Base-by-base conservation (phyloP, 2,113 vertebrate genomes). In the Centropus unirufus region DNA sequence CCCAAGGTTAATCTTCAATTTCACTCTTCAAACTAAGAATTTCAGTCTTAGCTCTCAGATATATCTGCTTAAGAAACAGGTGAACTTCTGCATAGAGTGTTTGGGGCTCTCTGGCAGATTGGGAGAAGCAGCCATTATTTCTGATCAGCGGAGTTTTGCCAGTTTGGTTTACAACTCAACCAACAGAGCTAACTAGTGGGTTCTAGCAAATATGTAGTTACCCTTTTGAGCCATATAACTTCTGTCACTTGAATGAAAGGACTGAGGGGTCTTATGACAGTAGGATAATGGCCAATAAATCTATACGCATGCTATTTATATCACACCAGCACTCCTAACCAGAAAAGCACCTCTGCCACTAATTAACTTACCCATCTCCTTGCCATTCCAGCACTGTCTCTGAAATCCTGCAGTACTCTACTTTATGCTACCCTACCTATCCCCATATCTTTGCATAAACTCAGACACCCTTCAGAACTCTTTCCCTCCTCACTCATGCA, bases 71-170 rank as follows among this genome's bases (percentile, higher is more conserved):
- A 54, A 47, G 47, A 29, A 75, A 54, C 21, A 57, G 51, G 75
- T 42, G 18, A 22, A 5, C 21, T 57, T 32, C 49, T 79, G 32
- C 32, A 39, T 2, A 24, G 0, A 0, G 24, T 19, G 6, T 23
- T 59, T 47, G 6, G 30, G 30, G 20, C 39, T 26, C 21, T 21
- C 32, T 55, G 70, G 29, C 44, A 73, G 49, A 24, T 7, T 17
- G 26, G 24, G 29, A 74, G 80, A 64, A 32, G 49, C 0, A 30
- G 30, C 27, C 40, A 5, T 9, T 19, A 47, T 14, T 40, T 69
- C n/a, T 49, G 39, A 27, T 7, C 42, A 29, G 16, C 2, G 8
- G 19, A 51, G 6, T 34, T 92, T 27, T 32, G 12, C 57, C 44
- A 39, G 34, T 21, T 9, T 36, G 52, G 42, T 36, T 54, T 68